These are phyloP conservation scores for Gryon sp. DNA, from an alignment of 1,140 invertebrate species.

Conservation along the genomic window DNA sequence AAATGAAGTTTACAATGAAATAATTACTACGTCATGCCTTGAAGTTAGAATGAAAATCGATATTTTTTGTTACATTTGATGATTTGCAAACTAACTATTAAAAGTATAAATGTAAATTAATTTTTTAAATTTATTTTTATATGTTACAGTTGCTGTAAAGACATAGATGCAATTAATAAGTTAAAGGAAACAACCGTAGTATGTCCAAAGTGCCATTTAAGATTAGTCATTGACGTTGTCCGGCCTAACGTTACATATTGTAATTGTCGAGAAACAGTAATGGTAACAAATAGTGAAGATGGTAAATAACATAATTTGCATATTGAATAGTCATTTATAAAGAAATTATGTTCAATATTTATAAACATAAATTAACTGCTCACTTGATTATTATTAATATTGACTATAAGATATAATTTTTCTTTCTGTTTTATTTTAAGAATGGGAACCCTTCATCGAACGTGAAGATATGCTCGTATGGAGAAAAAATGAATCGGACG, in stretches of 20 bases:
- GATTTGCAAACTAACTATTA: too few species aligned
- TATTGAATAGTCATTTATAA: too few species aligned
- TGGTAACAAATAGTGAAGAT: conserved; percentile 34
- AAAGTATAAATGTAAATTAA: too few species aligned
- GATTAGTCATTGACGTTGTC: conserved; percentile 81
- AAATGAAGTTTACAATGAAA: too few species aligned
- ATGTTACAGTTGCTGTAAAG: conserved; percentile 75
- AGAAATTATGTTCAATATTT: too few species aligned
- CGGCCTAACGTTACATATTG: conserved; percentile 81
- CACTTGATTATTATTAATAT: too few species aligned
- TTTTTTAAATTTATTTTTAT: conserved; percentile 4
- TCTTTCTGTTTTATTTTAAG: conserved; percentile 69
- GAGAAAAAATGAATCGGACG: conserved; percentile 85
- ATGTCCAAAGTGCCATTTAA: conserved; percentile 81
- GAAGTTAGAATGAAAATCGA: too few species aligned
- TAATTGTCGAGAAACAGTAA: conserved; percentile 65
- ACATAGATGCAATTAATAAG: conserved; percentile 79
- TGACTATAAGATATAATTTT: too few species aligned
- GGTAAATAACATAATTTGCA: conserved; percentile 50
- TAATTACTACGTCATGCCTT: too few species aligned
- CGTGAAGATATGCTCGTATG: conserved; percentile 89
- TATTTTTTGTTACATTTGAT: too few species aligned
- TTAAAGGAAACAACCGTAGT: conserved; percentile 81
- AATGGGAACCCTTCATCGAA: conserved; percentile 90
- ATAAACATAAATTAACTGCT: too few species aligned